Percentiles rank a stretch among this genome's conserved stretches.
These are phyloP conservation scores for Corythoichthys haematopterus DNA, from an alignment of 2,113 vertebrate species.

Conservation along the genomic window DNA sequence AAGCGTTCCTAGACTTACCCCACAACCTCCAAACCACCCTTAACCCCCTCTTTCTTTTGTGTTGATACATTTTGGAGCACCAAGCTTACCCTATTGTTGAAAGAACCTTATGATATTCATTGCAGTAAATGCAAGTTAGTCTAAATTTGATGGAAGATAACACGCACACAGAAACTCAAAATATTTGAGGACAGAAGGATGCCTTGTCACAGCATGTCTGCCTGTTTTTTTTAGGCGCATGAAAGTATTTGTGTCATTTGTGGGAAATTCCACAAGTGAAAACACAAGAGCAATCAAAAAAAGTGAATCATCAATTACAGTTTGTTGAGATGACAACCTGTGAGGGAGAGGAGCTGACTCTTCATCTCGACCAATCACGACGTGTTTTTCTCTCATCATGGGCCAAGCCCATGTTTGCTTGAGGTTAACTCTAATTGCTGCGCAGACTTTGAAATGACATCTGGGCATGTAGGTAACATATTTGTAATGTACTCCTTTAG, in stretches of 20 bases:
- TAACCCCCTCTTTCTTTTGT: neutral
- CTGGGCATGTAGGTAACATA: slow-evolving; percentile 19
- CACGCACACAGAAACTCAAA: neutral
- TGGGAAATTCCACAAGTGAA: slow-evolving; percentile 43
- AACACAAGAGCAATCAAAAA: slow-evolving; percentile 31
- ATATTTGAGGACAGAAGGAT: neutral
- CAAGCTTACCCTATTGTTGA: neutral
- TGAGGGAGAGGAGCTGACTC: slow-evolving; percentile 17
- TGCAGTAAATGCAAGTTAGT: neutral
- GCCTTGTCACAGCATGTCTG: slow-evolving; percentile 2
- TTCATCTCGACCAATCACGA: slow-evolving; percentile 32
- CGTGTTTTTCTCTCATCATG: slow-evolving; percentile 47
- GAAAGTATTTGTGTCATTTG: slow-evolving; percentile 5
- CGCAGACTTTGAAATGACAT: slow-evolving; percentile 42
- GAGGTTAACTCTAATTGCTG: slow-evolving; percentile 42
- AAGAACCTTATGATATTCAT: neutral
- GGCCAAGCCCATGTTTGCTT: slow-evolving; percentile 54
- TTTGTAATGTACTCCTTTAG: slow-evolving; percentile 13
- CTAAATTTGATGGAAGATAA: neutral
- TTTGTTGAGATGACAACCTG: slow-evolving; percentile 43
- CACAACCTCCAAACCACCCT: neutral
- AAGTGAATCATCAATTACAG: slow-evolving; percentile 39
- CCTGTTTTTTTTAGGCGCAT: neutral
- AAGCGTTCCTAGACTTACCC: neutral
- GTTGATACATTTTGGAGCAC: neutral